Evolutionary conservation across 2,113 vertebrate genomes (phyloP).

Genomic region (Microtus ochrogaster): DNA sequence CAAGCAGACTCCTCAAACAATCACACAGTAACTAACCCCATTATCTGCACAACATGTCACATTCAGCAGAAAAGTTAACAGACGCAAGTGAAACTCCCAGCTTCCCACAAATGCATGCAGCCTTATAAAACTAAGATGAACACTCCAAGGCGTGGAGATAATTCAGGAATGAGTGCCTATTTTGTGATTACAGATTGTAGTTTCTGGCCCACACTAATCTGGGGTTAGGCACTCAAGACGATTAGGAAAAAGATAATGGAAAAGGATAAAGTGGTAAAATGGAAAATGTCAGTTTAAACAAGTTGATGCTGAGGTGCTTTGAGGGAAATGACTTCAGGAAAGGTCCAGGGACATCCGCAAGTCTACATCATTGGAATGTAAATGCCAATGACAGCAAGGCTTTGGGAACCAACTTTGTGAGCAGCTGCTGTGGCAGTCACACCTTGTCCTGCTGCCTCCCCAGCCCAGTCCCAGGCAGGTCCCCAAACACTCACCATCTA

Average conservation of each 20-base stretch:
- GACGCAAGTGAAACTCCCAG: background rate
- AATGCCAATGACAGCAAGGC: background rate
- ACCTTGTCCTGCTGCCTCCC: background rate
- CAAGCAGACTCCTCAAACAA: background rate
- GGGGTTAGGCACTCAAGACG: background rate
- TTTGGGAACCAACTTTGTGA: background rate
- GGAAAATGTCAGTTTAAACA: background rate
- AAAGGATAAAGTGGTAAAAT: background rate
- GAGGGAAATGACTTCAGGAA: background rate
- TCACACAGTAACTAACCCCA: background rate
- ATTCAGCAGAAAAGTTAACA: background rate
- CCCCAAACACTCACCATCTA: constrained; percentile 94
- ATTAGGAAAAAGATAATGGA: background rate
- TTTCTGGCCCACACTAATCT: background rate
- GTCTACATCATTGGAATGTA: background rate
- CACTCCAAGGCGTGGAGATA: background rate
- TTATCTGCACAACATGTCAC: background rate
- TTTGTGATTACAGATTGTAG: background rate
- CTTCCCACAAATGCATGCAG: background rate
- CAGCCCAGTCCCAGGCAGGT: background rate
- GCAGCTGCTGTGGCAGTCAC: background rate
- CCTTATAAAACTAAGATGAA: background rate
- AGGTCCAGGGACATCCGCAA: background rate
- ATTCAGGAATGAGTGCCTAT: background rate
- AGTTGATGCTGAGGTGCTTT: background rate